Conservation (phyloP, 2,113 vertebrate genomes). For the Dinomys branickii region DNA sequence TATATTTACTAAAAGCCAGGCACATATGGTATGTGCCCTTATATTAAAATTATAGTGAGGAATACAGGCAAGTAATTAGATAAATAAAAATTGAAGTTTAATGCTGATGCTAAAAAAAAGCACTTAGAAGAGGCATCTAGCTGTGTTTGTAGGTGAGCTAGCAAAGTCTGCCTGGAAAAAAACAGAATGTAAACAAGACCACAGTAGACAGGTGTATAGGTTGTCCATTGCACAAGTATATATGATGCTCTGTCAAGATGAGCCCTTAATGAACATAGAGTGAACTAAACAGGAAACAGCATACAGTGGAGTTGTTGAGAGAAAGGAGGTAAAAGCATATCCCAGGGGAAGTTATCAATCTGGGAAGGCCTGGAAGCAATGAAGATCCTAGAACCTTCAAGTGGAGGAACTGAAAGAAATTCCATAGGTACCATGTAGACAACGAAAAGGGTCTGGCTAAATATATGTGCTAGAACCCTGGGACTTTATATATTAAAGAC, state of each 20-base stretch:
- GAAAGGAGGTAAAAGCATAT: background rate
- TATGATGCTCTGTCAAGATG: background rate
- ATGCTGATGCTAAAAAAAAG: background rate
- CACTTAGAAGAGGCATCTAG: background rate
- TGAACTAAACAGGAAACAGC: background rate
- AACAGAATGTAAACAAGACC: background rate
- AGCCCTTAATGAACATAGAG: background rate
- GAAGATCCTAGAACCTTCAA: background rate
- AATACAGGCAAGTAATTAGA: background rate
- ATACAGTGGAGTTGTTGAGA: background rate
- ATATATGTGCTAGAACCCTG: background rate
- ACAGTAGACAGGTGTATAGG: background rate
- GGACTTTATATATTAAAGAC: background rate
- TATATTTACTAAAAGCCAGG: background rate
- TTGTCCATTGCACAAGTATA: background rate
- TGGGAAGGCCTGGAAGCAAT: background rate
- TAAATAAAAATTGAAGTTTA: slow-evolving; percentile 8
- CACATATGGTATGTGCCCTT: background rate
- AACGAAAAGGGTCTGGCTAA: background rate
- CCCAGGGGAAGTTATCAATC: background rate
- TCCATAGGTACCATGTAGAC: background rate
- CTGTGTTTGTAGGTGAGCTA: background rate
- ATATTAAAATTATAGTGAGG: slow-evolving; percentile 20
- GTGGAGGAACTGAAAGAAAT: slow-evolving; percentile 10
- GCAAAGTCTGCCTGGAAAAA: background rate